phyloP scores from a whole-genome alignment of 2,113 vertebrate genomes.

The Urocolius indicus region DNA sequence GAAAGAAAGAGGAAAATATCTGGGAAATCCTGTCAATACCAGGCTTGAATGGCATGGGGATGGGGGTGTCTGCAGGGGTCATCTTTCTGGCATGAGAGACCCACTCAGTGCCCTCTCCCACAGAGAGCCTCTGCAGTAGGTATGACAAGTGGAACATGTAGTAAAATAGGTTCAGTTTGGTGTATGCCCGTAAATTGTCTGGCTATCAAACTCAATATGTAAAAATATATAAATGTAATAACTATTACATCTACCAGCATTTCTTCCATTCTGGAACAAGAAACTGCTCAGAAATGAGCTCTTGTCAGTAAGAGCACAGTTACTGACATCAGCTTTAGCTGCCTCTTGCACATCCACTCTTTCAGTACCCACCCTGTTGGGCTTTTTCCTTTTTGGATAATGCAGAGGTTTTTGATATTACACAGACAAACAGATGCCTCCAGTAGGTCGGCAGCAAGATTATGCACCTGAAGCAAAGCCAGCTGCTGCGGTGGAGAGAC shows the following conservation, averaged over 20 bases:
- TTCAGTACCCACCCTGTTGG: neutral
- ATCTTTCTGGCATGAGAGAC: neutral
- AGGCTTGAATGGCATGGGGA: neutral
- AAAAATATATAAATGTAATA: neutral
- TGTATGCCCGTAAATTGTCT: neutral
- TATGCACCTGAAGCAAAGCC: neutral
- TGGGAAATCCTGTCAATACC: neutral
- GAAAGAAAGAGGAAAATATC: neutral
- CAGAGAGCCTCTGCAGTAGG: constrained; percentile 1
- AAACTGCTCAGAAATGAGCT: neutral
- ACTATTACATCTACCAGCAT: neutral
- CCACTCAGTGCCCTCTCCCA: neutral
- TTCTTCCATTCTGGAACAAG: neutral
- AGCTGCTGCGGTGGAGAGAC: neutral
- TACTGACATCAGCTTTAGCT: neutral
- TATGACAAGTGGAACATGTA: neutral
- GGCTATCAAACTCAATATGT: neutral
- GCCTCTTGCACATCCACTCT: neutral
- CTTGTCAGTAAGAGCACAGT: neutral
- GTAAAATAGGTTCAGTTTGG: neutral
- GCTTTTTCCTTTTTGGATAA: neutral
- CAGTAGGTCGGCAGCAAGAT: neutral
- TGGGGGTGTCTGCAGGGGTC: neutral
- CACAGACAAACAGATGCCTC: neutral
- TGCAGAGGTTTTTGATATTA: neutral